These are phyloP conservation scores for Cromileptes altivelis DNA, from an alignment of 2,113 vertebrate species.

Conservation along the genomic window DNA sequence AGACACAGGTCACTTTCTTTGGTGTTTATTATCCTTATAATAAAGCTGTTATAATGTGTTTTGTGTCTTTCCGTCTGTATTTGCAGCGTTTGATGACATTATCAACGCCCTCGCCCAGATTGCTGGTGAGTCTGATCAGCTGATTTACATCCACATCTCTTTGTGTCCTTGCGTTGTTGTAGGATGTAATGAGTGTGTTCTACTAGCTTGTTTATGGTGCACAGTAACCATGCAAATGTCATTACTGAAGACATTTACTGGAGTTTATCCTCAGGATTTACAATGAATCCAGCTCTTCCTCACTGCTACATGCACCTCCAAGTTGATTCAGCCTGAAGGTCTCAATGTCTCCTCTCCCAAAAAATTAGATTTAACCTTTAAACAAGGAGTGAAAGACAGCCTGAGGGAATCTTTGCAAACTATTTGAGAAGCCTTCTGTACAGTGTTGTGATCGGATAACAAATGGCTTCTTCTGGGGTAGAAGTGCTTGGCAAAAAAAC, in stretches of 20 bases:
- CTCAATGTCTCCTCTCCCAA: neutral
- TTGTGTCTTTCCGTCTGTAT: slow-evolving; percentile 1
- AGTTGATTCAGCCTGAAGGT: neutral
- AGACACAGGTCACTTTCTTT: neutral
- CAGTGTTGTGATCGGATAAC: neutral
- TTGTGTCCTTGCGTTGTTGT: no score
- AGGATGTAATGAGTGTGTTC: neutral
- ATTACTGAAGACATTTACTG: neutral
- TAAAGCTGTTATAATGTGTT: neutral
- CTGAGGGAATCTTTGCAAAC: neutral
- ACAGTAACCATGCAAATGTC: neutral
- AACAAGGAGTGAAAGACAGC: neutral
- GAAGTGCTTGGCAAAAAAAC: neutral
- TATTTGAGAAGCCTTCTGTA: neutral
- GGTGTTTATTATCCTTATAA: neutral
- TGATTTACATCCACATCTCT: neutral
- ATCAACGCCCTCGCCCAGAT: slow-evolving; percentile 89
- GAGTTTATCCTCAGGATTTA: neutral
- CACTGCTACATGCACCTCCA: neutral
- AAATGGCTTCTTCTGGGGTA: neutral
- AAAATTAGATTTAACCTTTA: neutral
- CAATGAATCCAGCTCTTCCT: neutral
- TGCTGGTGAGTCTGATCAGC: slow-evolving; percentile 86
- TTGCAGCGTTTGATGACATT: slow-evolving; percentile 94
- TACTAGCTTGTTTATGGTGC: no score